Evolutionary conservation across 2,888 invertebrate genomes (phyloP).

Genomic region (Lasioglossum marginatum): DNA sequence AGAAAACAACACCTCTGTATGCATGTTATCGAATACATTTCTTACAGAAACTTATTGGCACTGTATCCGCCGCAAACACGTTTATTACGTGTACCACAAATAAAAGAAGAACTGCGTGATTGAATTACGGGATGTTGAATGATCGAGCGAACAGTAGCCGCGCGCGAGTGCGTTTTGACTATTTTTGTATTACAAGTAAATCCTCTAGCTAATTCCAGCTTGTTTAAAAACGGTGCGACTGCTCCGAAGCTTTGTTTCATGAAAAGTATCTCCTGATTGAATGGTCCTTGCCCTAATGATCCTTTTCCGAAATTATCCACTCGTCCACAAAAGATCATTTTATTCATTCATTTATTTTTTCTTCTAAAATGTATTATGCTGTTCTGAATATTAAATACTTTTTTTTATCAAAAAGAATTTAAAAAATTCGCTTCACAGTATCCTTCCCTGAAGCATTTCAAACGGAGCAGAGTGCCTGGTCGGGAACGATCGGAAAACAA

Average conservation of each 20-base stretch:
- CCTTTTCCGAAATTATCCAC: no score
- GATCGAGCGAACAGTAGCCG: not conserved
- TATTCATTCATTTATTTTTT: no score
- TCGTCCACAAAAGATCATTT: no score
- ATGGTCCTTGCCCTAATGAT: no score
- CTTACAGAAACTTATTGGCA: not conserved
- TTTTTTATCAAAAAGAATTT: no score
- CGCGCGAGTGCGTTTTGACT: not conserved
- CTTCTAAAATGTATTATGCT: no score
- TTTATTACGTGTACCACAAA: not conserved
- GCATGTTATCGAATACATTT: not conserved
- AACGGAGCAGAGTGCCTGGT: not conserved
- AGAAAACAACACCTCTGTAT: not conserved
- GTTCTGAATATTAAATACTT: no score
- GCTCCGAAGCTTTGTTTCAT: no score
- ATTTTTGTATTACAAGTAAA: not conserved
- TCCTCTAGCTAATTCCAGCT: not conserved
- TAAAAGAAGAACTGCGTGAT: not conserved
- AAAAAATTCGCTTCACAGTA: no score
- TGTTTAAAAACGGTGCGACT: no score
- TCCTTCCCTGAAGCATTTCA: no score
- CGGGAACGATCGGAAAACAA: not conserved
- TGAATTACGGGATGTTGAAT: constrained; percentile 2
- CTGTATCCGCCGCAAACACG: not conserved
- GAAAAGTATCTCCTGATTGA: no score